Percentiles rank a stretch among this genome's conserved stretches.
Conservation (phyloP, 2,888 invertebrate species). For the Bellardia bayeri region DNA sequence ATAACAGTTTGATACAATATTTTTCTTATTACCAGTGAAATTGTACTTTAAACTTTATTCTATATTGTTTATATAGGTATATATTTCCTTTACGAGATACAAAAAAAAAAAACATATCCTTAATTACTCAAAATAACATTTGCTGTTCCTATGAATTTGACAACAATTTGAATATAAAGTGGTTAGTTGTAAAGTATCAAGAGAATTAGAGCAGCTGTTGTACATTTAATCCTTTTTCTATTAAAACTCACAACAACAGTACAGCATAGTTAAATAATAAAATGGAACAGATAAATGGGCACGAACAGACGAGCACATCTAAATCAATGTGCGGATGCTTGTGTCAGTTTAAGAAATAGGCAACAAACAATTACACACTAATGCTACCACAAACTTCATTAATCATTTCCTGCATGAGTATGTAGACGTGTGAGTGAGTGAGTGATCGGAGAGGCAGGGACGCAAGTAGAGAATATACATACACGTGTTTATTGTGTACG, state of each 20-base stretch:
- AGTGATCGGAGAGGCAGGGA: no score
- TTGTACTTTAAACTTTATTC: no score
- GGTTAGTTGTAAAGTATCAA: background rate
- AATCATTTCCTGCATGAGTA: constrained; percentile 34
- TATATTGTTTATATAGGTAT: no score
- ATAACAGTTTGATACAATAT: no score
- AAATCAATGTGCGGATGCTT: background rate
- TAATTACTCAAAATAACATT: background rate
- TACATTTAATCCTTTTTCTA: constrained; percentile 30
- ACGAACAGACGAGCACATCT: background rate
- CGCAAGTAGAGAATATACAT: no score
- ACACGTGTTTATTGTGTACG: background rate
- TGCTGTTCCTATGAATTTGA: background rate
- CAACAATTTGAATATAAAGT: background rate
- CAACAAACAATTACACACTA: constrained; percentile 11
- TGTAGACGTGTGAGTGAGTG: background rate
- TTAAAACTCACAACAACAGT: background rate
- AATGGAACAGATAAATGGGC: background rate
- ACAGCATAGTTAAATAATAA: background rate
- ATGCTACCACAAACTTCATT: constrained; percentile 30
- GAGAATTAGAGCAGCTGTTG: constrained; percentile 24
- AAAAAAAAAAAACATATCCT: no score
- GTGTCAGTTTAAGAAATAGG: background rate
- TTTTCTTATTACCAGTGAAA: no score
- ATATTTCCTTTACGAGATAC: no score